Evolutionary conservation across 2,797 vertebrate genomes (phyloP).

Genomic region (Clarias laeviceps): DNA sequence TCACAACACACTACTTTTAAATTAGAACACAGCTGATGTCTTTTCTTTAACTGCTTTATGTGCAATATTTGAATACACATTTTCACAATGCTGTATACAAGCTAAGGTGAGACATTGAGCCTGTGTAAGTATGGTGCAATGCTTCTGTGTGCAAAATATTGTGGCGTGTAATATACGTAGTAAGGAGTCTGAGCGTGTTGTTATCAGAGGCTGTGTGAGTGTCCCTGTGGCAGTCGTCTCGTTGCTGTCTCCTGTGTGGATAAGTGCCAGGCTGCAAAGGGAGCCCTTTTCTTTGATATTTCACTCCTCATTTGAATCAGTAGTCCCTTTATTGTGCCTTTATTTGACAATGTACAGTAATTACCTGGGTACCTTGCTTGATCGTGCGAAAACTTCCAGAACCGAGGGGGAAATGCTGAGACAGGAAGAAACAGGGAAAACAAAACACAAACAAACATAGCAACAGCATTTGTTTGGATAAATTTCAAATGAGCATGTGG

Average conservation of each 20-base stretch:
- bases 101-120: conserved; percentile 1
- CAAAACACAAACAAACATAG: conserved; percentile 56
- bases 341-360: conserved; percentile 78
- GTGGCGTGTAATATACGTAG: conserved; percentile 70
- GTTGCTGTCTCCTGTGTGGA: conserved; percentile 74
- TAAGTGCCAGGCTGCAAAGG: conserved; percentile 75
- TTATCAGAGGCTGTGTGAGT: conserved; percentile 72
- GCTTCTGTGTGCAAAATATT: conserved; percentile 50
- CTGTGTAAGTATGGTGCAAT: conserved; percentile 1
- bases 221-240: conserved; percentile 75
- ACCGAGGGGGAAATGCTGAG: conserved; percentile 63
- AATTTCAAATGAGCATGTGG: conserved; percentile 40
- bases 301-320: conserved; percentile 79
- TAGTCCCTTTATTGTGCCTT: conserved; percentile 71
- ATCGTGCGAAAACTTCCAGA: conserved; percentile 75
- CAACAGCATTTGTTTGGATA: conserved; percentile 56
- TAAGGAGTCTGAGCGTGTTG: conserved; percentile 66
- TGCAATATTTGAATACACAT: background rate
- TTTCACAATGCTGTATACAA: background rate
- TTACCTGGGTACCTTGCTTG: conserved; percentile 76
- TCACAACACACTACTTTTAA: background rate
- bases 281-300: conserved; percentile 75
- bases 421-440: conserved; percentile 57
- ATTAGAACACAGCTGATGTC: background rate
- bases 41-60: background rate